Base-by-base conservation (phyloP, 92 coral and sea anemone genomes). In the Epizoanthus ramosus region DNA sequence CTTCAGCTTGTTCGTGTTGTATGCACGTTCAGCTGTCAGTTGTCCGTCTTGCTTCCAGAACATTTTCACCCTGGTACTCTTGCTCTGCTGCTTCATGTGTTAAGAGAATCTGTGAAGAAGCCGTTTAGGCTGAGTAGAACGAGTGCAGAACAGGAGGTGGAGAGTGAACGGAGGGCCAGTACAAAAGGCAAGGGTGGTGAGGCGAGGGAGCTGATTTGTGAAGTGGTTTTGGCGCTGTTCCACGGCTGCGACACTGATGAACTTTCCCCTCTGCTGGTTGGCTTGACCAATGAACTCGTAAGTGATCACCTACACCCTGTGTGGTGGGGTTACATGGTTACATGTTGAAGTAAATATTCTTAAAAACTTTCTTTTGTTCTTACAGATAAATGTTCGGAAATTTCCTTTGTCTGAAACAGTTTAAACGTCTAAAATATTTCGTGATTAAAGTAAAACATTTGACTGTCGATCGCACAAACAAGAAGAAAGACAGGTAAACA, bases 261-360 rank as follows among this genome's bases (percentile, higher is more conserved):
- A 37, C 83, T 84, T 14, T 63, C 89, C 0, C 66, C 61, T 18
- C 75, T 93, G 9, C 91, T 93, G 2, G 43, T 71, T 25, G 90
- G 86, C 53, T 71, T 92, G 63, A 57, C 85, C 24, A 73, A 87
- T 66, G 93, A 84, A 74, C 79, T 93, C 37, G 96, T 92, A 65
- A 87, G 96, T 92, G 6, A 76, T 41, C 28, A n/a, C 23, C 21
- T 17, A 12, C 63, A 13, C 22, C 18, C 28, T 3, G 12, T n/a
- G 15, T 53, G 57, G 53, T 3, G 1, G 21, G 23, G 50, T 19
- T 6, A 39, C 10, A 63, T 63, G 10, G 9, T 43, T 43, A 9
- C 8, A 43, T 28, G 31, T 28, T 28, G 31, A 28, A 0, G 31
- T 28, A 28, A 28, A 28, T 28, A 28, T 28, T 28, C 31, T 28